A percentile compares a stretch with the other conserved stretches of the same genome.
Conservation (phyloP, 1,140 invertebrate species). For the Drosophila athabasca region DNA sequence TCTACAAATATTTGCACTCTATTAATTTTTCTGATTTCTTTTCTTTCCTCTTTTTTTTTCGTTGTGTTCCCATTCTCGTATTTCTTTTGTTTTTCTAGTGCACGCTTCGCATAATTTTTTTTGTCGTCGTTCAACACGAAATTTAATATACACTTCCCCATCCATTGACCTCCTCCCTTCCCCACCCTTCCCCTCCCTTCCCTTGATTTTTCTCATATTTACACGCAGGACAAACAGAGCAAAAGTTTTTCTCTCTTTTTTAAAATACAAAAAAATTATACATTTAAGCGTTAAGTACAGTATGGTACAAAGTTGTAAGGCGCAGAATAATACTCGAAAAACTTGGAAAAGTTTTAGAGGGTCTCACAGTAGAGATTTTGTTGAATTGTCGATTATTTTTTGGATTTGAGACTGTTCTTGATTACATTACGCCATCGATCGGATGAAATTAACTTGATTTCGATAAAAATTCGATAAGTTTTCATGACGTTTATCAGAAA, state of each 20-base stretch:
- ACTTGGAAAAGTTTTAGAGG: too few relatives aligned
- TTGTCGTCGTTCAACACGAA: conserved; percentile 58
- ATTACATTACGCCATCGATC: too few relatives aligned
- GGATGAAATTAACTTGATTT: too few relatives aligned
- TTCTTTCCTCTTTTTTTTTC: conserved; percentile 43
- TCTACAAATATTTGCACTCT: conserved; percentile 83
- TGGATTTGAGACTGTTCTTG: too few relatives aligned
- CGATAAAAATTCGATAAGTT: too few relatives aligned
- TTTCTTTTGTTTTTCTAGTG: conserved; percentile 69
- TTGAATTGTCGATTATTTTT: too few relatives aligned
- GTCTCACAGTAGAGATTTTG: too few relatives aligned
- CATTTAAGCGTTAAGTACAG: conserved; percentile 47
- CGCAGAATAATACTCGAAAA: too few relatives aligned
- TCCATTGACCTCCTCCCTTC: conserved; percentile 11
- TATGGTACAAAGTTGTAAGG: not conserved
- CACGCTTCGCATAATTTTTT: conserved; percentile 69
- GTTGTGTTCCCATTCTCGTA: conserved; percentile 32
- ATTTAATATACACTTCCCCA: conserved; percentile 66
- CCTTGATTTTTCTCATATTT: conserved; percentile 47
- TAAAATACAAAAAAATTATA: conserved; percentile 63
- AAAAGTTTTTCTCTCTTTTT: conserved; percentile 48
- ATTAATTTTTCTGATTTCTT: conserved; percentile 75
- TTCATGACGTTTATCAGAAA: too few relatives aligned
- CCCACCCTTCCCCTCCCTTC: too few relatives aligned
- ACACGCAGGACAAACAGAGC: conserved; percentile 44